A percentile compares a stretch with the other conserved stretches of the same genome.
These are phyloP conservation scores for Drosophila nr. perissopoda DNA, from an alignment of 2,888 invertebrate species.

Conservation along the genomic window DNA sequence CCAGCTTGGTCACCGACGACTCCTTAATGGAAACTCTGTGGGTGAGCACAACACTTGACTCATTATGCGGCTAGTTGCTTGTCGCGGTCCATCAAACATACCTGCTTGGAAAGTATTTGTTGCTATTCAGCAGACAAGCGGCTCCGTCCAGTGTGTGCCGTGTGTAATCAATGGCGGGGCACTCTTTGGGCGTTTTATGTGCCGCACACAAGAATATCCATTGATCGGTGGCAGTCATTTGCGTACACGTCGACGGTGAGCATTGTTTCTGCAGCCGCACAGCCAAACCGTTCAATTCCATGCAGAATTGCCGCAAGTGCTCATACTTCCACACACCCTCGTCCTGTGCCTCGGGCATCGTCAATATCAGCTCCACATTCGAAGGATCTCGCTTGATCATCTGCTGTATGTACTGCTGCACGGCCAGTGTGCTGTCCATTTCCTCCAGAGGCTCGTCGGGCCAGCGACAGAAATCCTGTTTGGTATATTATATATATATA, in stretches of 20 bases:
- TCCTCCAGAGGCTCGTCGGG: conserved; percentile 99
- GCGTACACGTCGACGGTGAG: conserved; percentile 97
- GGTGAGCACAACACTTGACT: conserved; percentile 59
- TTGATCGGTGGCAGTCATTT: conserved; percentile 99
- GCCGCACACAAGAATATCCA: conserved; percentile 99
- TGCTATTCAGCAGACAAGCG: conserved; percentile 98
- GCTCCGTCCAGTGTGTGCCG: conserved; percentile 99
- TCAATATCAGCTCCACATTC: conserved; percentile 96
- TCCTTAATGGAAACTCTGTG: conserved; percentile 99
- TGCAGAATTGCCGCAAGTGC: conserved; percentile 99
- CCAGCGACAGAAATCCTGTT: conserved; percentile 98
- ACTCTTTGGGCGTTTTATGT: conserved; percentile 99
- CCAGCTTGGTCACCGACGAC: conserved; percentile 98
- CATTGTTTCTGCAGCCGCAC: conserved; percentile 98
- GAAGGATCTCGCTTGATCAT: conserved; percentile 96
- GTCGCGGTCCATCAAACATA: conserved; percentile 81
- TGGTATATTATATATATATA: background rate
- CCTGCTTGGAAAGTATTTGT: conserved; percentile 99
- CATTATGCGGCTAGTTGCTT: conserved; percentile 50
- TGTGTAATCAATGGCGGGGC: conserved; percentile 99
- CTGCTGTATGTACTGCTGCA: conserved; percentile 99
- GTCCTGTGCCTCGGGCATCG: conserved; percentile 98
- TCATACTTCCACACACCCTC: conserved; percentile 99
- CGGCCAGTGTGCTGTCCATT: conserved; percentile 99
- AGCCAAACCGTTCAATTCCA: conserved; percentile 99